These are phyloP conservation scores for Ictalurus punctatus DNA, from an alignment of 2,113 vertebrate species.

Conservation along the genomic window DNA sequence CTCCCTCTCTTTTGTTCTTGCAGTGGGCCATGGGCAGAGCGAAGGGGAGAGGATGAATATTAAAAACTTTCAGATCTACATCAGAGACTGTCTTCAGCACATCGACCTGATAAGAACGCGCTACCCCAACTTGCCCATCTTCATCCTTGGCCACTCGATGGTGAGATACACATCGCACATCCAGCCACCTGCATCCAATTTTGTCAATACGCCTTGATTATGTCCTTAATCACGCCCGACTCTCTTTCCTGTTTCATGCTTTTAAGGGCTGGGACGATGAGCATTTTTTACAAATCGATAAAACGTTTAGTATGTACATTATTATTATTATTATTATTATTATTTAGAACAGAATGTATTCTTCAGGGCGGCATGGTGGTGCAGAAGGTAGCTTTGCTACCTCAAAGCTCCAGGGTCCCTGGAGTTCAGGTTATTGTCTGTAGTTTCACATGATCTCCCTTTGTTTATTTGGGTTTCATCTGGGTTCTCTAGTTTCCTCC, in stretches of 20 bases:
- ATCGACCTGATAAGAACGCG: slow-evolving; percentile 83
- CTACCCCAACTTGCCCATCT: slow-evolving; percentile 81
- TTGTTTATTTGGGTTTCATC: not conserved
- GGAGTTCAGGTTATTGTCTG: not conserved
- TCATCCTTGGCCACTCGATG: slow-evolving; percentile 96
- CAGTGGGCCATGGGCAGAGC: slow-evolving; percentile 95
- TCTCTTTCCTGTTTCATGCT: not conserved
- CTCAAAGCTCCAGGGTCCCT: not conserved
- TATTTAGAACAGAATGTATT: not conserved
- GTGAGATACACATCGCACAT: slow-evolving; percentile 66
- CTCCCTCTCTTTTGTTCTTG: slow-evolving; percentile 39
- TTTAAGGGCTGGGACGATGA: not conserved
- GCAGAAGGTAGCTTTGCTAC: not conserved
- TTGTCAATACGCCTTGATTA: not conserved
- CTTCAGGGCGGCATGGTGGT: not conserved
- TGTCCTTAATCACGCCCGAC: not conserved
- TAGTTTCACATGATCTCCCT: not conserved
- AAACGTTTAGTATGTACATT: not conserved
- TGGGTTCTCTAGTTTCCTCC: not conserved
- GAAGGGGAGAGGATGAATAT: slow-evolving; percentile 91
- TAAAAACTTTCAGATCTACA: slow-evolving; percentile 88
- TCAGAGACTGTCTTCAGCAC: slow-evolving; percentile 91
- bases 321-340: not conserved
- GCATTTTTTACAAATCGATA: not conserved
- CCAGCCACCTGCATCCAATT: not conserved